phyloP scores from a whole-genome alignment of 2,113 vertebrate species.

The Boulengeromyrus knoepffleri region DNA sequence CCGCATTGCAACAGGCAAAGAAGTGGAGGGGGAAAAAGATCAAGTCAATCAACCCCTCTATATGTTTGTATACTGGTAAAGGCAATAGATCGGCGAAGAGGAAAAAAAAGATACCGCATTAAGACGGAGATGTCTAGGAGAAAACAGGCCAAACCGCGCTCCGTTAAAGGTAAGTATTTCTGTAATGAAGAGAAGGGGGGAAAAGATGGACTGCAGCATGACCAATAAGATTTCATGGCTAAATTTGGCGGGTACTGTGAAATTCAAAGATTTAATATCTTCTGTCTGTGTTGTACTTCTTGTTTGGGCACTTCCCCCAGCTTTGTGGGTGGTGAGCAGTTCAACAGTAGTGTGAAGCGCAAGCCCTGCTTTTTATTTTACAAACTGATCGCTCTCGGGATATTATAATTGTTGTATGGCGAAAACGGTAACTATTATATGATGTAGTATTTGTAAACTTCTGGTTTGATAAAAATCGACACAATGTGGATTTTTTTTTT shows the following conservation, averaged over 20 bases:
- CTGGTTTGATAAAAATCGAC: background rate
- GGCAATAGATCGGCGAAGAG: conserved; percentile 46
- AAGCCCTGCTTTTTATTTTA: background rate
- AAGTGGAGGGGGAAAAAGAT: conserved; percentile 25
- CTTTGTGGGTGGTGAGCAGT: conserved; percentile 2
- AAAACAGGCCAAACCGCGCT: conserved; percentile 96
- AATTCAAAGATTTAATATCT: conserved; percentile 26
- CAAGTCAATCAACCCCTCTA: conserved; percentile 34
- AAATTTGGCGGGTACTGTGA: conserved; percentile 59
- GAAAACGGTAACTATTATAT: background rate
- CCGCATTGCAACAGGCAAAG: conserved; percentile 96
- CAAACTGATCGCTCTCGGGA: background rate
- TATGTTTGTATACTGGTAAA: conserved; percentile 50
- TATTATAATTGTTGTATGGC: background rate
- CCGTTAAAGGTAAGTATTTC: conserved; percentile 87
- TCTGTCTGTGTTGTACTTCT: conserved; percentile 19
- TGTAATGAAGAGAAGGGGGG: conserved; percentile 14
- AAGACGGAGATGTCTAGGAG: conserved; percentile 84
- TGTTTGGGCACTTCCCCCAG: background rate
- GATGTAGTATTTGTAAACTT: background rate
- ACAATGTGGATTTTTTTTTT: background rate
- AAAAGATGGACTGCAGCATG: conserved; percentile 39
- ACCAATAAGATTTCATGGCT: conserved; percentile 65
- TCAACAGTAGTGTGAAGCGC: background rate
- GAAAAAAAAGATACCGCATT: conserved; percentile 26